Conservation (phyloP, 2,797 vertebrate genomes). For the Neosilurus hyrtlii region DNA sequence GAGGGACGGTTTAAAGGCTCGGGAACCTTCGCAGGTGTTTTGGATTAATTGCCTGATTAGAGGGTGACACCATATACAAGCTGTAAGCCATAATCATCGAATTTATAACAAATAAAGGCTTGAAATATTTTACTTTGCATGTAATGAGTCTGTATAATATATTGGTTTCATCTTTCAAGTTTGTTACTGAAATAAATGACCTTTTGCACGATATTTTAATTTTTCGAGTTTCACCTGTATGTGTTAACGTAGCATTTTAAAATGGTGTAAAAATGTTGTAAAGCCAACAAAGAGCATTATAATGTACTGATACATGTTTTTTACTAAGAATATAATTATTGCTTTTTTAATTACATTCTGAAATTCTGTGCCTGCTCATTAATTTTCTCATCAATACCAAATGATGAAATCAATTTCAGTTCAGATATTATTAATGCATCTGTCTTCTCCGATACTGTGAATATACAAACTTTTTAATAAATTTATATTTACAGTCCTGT, state of each 20-base stretch:
- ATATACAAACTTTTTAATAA: slow-evolving; percentile 4
- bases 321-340: neutral
- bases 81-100: too few relatives aligned
- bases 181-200: too few relatives aligned
- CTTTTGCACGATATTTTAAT: too few relatives aligned
- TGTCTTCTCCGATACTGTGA: neutral
- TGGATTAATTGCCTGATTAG: too few relatives aligned
- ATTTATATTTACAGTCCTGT: neutral
- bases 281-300: neutral
- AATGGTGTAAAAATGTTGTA: slow-evolving; percentile 5
- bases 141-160: too few relatives aligned
- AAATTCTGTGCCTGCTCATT: neutral
- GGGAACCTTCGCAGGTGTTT: too few relatives aligned
- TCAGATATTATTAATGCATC: neutral
- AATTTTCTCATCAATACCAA: neutral
- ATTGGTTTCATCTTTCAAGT: too few relatives aligned
- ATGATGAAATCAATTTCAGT: neutral
- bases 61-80: too few relatives aligned
- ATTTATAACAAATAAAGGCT: too few relatives aligned
- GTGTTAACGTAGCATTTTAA: neutral
- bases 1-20: too few relatives aligned
- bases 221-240: too few relatives aligned
- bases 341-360: neutral
- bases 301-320: neutral
- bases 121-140: too few relatives aligned